Base-by-base conservation (phyloP, 2,888 invertebrate species). In the Nemoura dubitans region DNA sequence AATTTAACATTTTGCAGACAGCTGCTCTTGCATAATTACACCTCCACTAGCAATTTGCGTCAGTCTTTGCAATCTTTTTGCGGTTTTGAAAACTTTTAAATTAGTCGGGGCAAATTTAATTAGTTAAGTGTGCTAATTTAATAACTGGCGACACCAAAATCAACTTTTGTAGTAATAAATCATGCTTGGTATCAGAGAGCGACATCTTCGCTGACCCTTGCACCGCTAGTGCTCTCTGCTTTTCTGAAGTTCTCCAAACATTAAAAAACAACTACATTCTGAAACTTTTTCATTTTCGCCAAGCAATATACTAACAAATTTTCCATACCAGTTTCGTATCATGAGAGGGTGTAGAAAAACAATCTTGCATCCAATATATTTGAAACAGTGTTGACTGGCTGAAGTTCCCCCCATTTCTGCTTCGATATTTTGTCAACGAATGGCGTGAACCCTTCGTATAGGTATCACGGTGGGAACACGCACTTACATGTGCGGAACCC, bases 1-100 rank as follows among this genome's bases (percentile, higher is more conserved):
- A 59, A 59, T 59, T 59, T 59, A 59, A 59, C 59, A 59, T 59
- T 59, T 21, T 59, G 59, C 59, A 59, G 59, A 59, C 59, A 59
- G 59, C 59, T 59, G 59, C 59, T 59, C 16, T 21, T 59, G 59
- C 59, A 59, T 59, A 59, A 59, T 59, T 59, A 59, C 59, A 36
- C 59, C 59, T 59, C 59, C 16, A 21, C 59, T 59, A 59, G 59
- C 59, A 59, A 59, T 21, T 59, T 21, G 59, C 59, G 59, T 59
- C 59, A 59, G 16, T 59, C 59, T 3, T 14, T 59, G 59, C 59
- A 59, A 59, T 59, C 59, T 59, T 59, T 59, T 59, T 59, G 59
- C 59, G 59, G 59, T 59, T 59, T 59, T 59, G 21, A 21, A 59
- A 59, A 59, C 59, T 59, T 59, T 59, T 59, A 59, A 59, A 10